Base-by-base conservation (phyloP, 2,113 vertebrate genomes). In the Periophthalmus modestus region DNA sequence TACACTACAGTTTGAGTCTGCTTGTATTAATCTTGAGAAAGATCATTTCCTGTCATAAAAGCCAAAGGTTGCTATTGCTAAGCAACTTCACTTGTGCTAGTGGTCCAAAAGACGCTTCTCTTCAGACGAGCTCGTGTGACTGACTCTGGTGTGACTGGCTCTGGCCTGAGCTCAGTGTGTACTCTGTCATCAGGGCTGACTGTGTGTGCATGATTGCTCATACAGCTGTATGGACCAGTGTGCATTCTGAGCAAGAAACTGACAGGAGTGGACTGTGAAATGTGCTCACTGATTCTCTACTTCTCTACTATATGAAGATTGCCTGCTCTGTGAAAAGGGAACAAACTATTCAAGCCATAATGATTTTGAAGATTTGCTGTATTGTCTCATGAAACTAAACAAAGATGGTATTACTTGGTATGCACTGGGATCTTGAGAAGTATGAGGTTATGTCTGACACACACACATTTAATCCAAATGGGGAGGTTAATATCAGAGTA, bases 21-120 rank as follows among this genome's bases (percentile, higher is more conserved):
- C 77, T 61, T 83, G 36, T 85, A 66, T 86, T 78, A 68, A 48
- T 81, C 75, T 71, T 39, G 65, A 67, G 68, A 50, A 15, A 85
- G 75, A 88, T 89, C 71, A 87, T 85, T 91, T 92, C 79, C 86
- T 88, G 78, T 89, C 86, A 83, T 85, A 88, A 82, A 91, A 91
- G 92, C 89, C 90, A 93, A 92, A 93, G 89, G 92, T 93, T 93
- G 92, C 93, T 91, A 84, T 93, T 93, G 92, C 93, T 91, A 84
- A 84, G 92, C 92, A 94, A 94, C 93, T 86, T 92, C 79, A 83
- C 72, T 89, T 79, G 71, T 74, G 75, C 71, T 48, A 63, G 82
- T 74, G 85, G 88, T 84, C 73, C 80, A 71, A 88, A 88, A 79
- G 83, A 88, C 87, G 83, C 67, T 72, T 71, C 73, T 84, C 76